phyloP scores from a whole-genome alignment of 1,140 invertebrate genomes.

The Drosophila willistoni region DNA sequence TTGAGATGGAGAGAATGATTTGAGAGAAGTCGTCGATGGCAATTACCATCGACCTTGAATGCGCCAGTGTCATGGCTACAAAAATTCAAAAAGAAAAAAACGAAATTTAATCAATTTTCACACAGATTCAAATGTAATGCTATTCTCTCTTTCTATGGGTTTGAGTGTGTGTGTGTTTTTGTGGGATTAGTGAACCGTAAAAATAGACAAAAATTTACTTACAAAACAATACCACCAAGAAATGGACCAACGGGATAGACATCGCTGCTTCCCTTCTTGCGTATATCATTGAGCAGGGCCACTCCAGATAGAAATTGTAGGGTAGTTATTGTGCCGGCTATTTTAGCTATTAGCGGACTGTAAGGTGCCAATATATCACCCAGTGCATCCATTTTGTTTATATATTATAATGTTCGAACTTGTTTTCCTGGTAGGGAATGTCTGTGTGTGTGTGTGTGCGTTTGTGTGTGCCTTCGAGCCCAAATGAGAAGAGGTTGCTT shows the following conservation, averaged over 20 bases:
- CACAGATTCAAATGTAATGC: constrained; percentile 22
- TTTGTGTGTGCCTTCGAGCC: neutral
- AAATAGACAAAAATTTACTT: constrained; percentile 38
- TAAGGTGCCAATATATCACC: constrained; percentile 73
- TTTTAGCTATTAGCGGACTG: constrained; percentile 68
- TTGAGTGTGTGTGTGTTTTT: neutral
- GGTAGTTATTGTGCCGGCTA: constrained; percentile 85
- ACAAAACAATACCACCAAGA: constrained; percentile 90
- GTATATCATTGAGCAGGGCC: constrained; percentile 88
- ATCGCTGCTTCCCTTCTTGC: constrained; percentile 86
- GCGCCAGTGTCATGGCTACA: constrained; percentile 63
- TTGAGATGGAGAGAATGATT: neutral
- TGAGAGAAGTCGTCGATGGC: constrained; percentile 11
- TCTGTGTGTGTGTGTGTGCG: neutral
- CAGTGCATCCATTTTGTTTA: constrained; percentile 75
- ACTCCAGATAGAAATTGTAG: constrained; percentile 87
- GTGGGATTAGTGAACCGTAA: constrained; percentile 41
- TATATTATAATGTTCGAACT: constrained; percentile 13
- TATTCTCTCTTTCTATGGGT: neutral
- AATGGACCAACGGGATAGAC: constrained; percentile 88
- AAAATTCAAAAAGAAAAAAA: constrained; percentile 55
- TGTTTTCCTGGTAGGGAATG: neutral
- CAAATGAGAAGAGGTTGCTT: neutral
- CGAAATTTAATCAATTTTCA: constrained; percentile 71
- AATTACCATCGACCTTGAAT: constrained; percentile 36